phyloP scores from a whole-genome alignment of 2,797 vertebrate species.

The Gadopsis bispinosus region DNA sequence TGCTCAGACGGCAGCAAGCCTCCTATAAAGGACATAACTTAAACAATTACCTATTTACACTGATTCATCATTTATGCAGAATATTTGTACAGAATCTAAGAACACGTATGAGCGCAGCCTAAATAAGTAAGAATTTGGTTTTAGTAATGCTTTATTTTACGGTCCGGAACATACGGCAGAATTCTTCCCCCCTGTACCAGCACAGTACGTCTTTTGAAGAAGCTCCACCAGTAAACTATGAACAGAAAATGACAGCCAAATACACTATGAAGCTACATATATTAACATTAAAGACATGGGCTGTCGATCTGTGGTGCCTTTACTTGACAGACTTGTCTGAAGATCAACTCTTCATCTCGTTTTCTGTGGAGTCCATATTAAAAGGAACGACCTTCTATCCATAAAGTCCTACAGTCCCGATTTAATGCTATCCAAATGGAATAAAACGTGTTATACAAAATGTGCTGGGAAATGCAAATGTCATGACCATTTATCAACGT shows the following conservation, averaged over 20 bases:
- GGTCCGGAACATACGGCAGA: too few species aligned
- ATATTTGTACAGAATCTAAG: neutral
- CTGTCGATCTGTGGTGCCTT: neutral
- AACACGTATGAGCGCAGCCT: neutral
- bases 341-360: constrained; percentile 37
- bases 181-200: too few species aligned
- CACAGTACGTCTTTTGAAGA: neutral
- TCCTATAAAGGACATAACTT: neutral
- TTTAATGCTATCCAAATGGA: constrained; percentile 54
- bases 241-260: neutral
- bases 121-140: neutral
- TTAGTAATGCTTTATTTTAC: neutral
- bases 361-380: constrained; percentile 25
- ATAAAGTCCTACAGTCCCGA: constrained; percentile 39
- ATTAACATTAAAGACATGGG: neutral
- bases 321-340: constrained; percentile 25
- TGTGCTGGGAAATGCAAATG: constrained; percentile 70
- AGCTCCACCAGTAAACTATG: neutral
- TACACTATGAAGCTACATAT: neutral
- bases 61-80: neutral
- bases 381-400: constrained; percentile 16
- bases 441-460: constrained; percentile 65
- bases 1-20: neutral
- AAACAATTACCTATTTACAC: neutral
- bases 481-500: constrained; percentile 65